Evolutionary conservation across 2,113 vertebrate genomes (phyloP), one percentile per base, ranked within the genome.

Genomic region (Apodemus speciosus): DNA sequence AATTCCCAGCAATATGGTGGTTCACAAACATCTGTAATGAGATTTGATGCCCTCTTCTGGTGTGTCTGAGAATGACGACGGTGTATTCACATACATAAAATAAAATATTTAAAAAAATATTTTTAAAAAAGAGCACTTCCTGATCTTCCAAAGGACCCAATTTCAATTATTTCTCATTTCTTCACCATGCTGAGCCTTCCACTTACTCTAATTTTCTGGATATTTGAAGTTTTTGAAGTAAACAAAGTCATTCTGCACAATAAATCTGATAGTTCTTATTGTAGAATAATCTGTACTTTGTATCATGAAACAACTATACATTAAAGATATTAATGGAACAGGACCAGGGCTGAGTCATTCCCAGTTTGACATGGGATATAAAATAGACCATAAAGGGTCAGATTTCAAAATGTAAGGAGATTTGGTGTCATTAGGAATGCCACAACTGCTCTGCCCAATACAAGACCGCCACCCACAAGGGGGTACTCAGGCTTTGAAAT

Each of bases 371-470:
- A 2, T 66, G 30, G 64, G 64, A 46, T 77, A 75, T 53, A 91
- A 30, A 25, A 38, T 43, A 85, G 49, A 93, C 75, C 27, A 7
- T 2, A 81, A 88, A 72, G 88, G 56, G 56, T 40, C 69, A 86
- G 62, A 56, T 86, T 85, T 94, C 25, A 30, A 94, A 95, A 93
- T 77, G 49, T 81, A 81, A 87, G 84, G 66, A 91, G 56, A 94
- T 46, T 76, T 51, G 15, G 13, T 66, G 64, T 66, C 30, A 32
- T 66, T 66, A 66, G 30, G 30, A 66, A 21, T 60, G 46, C 81
- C 43, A 92, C 11, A 85, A 75, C 40, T 35, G 16, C 35, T 13
- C 60, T 81, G n/a, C 8, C 9, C 80, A 18, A 18, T 27, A 71
- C 56, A 89, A 56, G 35, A 27, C 71, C 32, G 16, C 30, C 64